Base-by-base conservation (phyloP, 2,888 invertebrate genomes). In the Drosophila austrosaltans region DNA sequence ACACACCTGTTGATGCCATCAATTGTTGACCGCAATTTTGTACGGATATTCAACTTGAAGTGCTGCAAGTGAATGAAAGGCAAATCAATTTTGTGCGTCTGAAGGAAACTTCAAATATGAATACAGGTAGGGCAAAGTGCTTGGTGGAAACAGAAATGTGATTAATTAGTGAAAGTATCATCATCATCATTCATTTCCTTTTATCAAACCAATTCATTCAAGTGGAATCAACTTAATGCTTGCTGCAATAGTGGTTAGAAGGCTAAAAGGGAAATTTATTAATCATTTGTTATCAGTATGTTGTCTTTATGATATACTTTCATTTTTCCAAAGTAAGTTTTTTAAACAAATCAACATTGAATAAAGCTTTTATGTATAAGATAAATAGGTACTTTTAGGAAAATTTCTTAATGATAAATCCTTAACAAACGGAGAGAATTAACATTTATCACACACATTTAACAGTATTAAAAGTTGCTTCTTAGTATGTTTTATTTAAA, bases 21-120 rank as follows among this genome's bases (percentile, higher is more conserved):
- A 40, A 25, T 54, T 63, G 73, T 61, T 79, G 73, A 74, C 72
- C 82, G 67, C 77, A 54, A 54, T 62, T 66, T 58, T 5, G 48
- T 53, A 69, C 57, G 56, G 63, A 59, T 62, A 28, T 42, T 69
- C 77, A 66, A 54, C 57, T n/a, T 28, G 16, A 56, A 63, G 60
- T 53, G 42, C 66, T 66, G 66, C 66, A 63, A 7, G 57, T 75
- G 66, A 77, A 79, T 72, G 74, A 79, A 68, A 72, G 73, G 71
- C 66, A 69, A 74, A 78, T 75, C 71, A 71, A 69, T 67, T 71
- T 74, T 66, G 66, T 30, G 61, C 77, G 78, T 63, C 69, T 75
- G 74, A 79, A 83, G 88, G 79, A 88, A 81, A 76, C 78, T 75
- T 76, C 81, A 88, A 85, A 86, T 83, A 88, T 85, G 85, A 86